Conservation (phyloP, 1,140 invertebrate species). For the Camponotus pennsylvanicus region DNA sequence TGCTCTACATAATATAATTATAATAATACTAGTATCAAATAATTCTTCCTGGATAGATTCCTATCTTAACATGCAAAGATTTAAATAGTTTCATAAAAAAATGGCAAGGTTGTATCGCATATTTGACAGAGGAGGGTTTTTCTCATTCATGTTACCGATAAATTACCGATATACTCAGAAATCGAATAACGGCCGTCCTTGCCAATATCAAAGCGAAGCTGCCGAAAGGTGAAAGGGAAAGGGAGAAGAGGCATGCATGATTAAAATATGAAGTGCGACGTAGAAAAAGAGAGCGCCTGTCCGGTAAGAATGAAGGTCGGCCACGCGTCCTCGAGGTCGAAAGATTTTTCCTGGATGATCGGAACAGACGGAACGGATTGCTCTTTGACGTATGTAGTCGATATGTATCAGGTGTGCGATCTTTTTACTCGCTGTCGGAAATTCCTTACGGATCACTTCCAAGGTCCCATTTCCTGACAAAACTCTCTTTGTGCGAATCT, state of each 20-base stretch:
- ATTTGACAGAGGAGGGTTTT: background rate
- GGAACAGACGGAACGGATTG: conserved; percentile 14
- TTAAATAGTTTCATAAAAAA: background rate
- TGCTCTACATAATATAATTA: background rate
- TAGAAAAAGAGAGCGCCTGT: conserved; percentile 32
- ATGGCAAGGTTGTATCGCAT: background rate
- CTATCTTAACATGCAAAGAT: background rate
- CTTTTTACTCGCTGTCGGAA: conserved; percentile 42
- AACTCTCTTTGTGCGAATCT: conserved; percentile 2
- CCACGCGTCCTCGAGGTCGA: conserved; percentile 56
- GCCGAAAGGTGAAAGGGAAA: conserved; percentile 38
- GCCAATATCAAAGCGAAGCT: conserved; percentile 29
- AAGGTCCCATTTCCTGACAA: conserved; percentile 45
- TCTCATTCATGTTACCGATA: background rate
- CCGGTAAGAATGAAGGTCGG: conserved; percentile 39
- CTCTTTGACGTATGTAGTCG: background rate
- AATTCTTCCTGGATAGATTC: background rate
- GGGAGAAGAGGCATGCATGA: background rate
- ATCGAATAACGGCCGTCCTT: conserved; percentile 50
- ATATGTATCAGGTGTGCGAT: background rate
- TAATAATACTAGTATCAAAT: background rate
- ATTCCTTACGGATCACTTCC: conserved; percentile 18
- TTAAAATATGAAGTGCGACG: conserved; percentile 43
- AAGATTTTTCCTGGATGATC: conserved; percentile 53
- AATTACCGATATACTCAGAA: conserved; percentile 3